Conservation (phyloP, 2,888 invertebrate species). For the Mythimna vitellina region DNA sequence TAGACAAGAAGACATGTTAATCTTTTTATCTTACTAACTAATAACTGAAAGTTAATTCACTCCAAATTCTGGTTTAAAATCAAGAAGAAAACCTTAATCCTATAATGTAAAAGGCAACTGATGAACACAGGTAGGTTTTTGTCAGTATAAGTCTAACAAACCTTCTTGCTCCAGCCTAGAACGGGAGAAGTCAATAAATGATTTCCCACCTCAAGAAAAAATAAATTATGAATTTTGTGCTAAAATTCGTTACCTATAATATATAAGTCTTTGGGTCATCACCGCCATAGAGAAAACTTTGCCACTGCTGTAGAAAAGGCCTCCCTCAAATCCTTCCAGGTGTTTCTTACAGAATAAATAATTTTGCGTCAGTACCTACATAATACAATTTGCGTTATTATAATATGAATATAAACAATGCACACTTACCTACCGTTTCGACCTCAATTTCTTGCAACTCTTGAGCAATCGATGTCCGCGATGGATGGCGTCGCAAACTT, state of each 20-base stretch:
- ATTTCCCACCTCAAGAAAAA: too few relatives aligned
- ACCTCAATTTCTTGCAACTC: constrained; percentile 78
- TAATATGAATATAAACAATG: constrained; percentile 38
- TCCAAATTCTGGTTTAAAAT: not conserved
- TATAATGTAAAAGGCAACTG: too few relatives aligned
- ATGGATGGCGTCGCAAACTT: constrained; percentile 68
- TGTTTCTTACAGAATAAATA: not conserved
- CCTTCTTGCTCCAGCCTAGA: too few relatives aligned
- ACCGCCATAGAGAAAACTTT: too few relatives aligned
- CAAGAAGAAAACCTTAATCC: not conserved
- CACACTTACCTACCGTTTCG: constrained; percentile 59
- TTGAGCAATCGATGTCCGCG: constrained; percentile 78
- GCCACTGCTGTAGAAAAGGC: too few relatives aligned
- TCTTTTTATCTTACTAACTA: not conserved
- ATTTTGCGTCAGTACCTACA: constrained; percentile 4
- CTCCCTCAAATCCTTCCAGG: too few relatives aligned
- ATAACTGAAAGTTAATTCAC: too few relatives aligned
- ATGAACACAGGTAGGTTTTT: too few relatives aligned
- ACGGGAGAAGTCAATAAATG: too few relatives aligned
- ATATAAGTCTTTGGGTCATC: not conserved
- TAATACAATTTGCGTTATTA: constrained; percentile 13
- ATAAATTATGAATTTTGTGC: not conserved
- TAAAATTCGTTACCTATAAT: not conserved
- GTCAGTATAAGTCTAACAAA: too few relatives aligned
- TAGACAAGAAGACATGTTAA: not conserved